These are phyloP conservation scores for Caenorhabditis latens DNA, from an alignment of 1,140 invertebrate species.

Conservation along the genomic window DNA sequence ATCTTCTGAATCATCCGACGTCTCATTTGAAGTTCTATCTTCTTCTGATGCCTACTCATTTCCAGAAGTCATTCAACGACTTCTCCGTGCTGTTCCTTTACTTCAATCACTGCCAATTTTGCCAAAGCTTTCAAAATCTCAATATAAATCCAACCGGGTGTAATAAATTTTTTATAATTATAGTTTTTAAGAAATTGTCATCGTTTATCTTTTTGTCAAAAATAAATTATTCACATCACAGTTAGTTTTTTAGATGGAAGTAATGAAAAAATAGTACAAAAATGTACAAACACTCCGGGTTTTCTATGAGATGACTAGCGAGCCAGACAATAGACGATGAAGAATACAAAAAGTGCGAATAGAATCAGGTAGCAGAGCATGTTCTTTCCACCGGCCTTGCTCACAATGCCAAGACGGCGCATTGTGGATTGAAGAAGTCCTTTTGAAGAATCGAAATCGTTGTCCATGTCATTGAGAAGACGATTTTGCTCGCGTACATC, in stretches of 20 bases:
- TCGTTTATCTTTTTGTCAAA: neutral
- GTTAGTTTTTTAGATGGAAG: slow-evolving; percentile 8
- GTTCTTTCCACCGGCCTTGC: slow-evolving; percentile 74
- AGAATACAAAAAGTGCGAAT: slow-evolving; percentile 74
- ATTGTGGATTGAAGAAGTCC: slow-evolving; percentile 72
- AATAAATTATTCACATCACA: slow-evolving; percentile 18
- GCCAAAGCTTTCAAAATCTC: slow-evolving; percentile 27
- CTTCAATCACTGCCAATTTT: slow-evolving; percentile 28
- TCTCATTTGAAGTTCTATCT: neutral
- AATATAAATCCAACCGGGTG: slow-evolving; percentile 8
- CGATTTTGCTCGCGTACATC: slow-evolving; percentile 76
- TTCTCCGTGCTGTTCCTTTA: neutral
- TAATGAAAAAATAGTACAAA: slow-evolving; percentile 28
- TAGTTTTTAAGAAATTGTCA: neutral
- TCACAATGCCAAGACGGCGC: slow-evolving; percentile 73
- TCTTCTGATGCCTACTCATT: slow-evolving; percentile 35
- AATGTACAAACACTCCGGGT: slow-evolving; percentile 11
- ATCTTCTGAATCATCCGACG: neutral
- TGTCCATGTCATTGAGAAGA: slow-evolving; percentile 72
- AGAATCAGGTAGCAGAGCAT: slow-evolving; percentile 73
- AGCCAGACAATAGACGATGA: slow-evolving; percentile 72
- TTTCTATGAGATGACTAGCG: slow-evolving; percentile 33
- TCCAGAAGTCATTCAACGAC: slow-evolving; percentile 20
- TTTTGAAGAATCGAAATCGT: slow-evolving; percentile 69
- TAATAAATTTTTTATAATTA: neutral